Conservation (phyloP, 2,888 invertebrate species). For the Acronicta leporina region DNA sequence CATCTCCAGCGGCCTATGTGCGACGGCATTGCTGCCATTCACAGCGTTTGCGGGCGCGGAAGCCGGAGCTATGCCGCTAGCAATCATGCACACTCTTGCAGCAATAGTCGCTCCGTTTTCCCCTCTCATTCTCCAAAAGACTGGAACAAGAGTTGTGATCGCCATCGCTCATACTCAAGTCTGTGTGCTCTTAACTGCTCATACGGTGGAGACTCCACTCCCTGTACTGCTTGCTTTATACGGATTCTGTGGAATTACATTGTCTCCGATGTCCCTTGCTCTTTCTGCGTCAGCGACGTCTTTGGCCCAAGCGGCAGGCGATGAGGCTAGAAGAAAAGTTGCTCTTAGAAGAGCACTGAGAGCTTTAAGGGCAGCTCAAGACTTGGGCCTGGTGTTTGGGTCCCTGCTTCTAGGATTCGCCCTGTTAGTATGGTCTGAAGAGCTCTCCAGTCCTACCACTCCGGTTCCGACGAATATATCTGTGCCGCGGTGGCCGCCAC, state of each 20-base stretch:
- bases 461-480: constrained; percentile 76
- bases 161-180: constrained; percentile 88
- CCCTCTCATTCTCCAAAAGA: constrained; percentile 80
- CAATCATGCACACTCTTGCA: constrained; percentile 90
- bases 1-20: constrained; percentile 90
- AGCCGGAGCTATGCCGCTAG: constrained; percentile 90
- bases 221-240: constrained; percentile 78
- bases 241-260: constrained; percentile 87
- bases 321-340: constrained; percentile 77
- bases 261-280: constrained; percentile 89
- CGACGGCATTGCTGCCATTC: constrained; percentile 91
- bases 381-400: constrained; percentile 81
- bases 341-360: constrained; percentile 80
- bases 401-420: constrained; percentile 80
- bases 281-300: constrained; percentile 89
- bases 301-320: constrained; percentile 86
- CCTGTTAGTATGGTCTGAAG: constrained; percentile 86
- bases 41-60: constrained; percentile 85
- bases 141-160: constrained; percentile 77
- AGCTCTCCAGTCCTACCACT: constrained; percentile 79
- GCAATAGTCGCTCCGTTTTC: constrained; percentile 88
- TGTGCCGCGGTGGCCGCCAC: constrained; percentile 78
- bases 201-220: constrained; percentile 81
- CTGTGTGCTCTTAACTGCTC: constrained; percentile 89
- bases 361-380: constrained; percentile 83